Evolutionary conservation across 2,797 vertebrate species (phyloP), one percentile per base, ranked within the genome.

Genomic region (Diplodus sargus): DNA sequence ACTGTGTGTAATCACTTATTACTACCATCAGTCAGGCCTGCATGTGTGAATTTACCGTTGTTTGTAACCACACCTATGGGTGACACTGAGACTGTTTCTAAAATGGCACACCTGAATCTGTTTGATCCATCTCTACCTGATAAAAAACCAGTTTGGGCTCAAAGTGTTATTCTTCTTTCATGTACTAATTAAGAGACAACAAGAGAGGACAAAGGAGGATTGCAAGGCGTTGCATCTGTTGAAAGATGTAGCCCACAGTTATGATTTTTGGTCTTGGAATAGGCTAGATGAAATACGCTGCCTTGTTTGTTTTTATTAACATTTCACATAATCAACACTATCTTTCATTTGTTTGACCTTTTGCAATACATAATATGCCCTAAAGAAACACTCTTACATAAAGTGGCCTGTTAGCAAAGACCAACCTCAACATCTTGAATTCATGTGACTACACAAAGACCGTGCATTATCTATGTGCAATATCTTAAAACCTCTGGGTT

Each of bases 181-280:
- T 52, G 60, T 64, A 52, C 42, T 12, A 67, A 64, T 73, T 13
- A 25, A 62, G 18, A n/a, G 42, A 54, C 45, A 43, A 70, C 49
- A 25, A 62, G 18, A n/a, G 42, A 54, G 49, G 34, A 70, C 49
- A 72, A 73, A 30, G n/a, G 25, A 54, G n/a, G 10, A 61, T 59
- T 62, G 25, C 54, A 22, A 22, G 23, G 56, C 25, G 30, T 28
- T 48, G 20, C 1, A 11, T 39, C 13, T 20, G 59, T 53, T 51
- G 20, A 74, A 73, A 62, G 16, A 43, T 28, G 4, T 25, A 59
- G 70, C 70, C 70, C 60, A 62, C 25, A 54, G 60, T 81, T 70
- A 63, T 4, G 53, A 20, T 47, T 65, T 28, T 20, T 14, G 22
- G 34, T 30, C n/a, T 43, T 45, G 43, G 14, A 45, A 61, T 15